Evolutionary conservation across 1,140 invertebrate genomes (phyloP).

Genomic region (Pissodes strobi): DNA sequence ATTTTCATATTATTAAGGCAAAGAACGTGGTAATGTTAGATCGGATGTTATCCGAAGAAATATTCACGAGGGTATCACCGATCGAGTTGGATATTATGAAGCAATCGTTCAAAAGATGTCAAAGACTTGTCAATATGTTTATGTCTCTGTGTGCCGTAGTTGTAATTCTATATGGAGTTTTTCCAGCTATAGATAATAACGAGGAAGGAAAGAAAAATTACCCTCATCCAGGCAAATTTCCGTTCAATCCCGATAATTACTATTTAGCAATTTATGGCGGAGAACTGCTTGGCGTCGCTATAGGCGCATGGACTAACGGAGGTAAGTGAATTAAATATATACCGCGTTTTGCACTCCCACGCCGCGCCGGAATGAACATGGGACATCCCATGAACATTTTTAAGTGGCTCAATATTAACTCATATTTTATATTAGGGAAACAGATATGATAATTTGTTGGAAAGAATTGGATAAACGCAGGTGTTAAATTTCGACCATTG

Average conservation of each 20-base stretch:
- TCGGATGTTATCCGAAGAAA: background rate
- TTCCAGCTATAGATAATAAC: background rate
- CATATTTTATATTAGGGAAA: too few relatives aligned
- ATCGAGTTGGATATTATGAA: constrained; percentile 1
- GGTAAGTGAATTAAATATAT: constrained; percentile 18
- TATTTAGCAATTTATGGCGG: background rate
- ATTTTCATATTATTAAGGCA: background rate
- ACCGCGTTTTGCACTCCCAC: too few relatives aligned
- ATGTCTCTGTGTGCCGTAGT: background rate
- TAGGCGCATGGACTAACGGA: constrained; percentile 26
- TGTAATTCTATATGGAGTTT: constrained; percentile 9
- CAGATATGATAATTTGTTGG: too few relatives aligned
- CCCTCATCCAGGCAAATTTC: constrained; percentile 22
- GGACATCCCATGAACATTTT: too few relatives aligned
- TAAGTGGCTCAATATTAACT: too few relatives aligned
- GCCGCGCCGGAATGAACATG: too few relatives aligned
- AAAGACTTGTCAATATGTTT: constrained; percentile 7
- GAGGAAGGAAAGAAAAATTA: constrained; percentile 19
- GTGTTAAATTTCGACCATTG: too few relatives aligned
- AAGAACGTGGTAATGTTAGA: constrained; percentile 4
- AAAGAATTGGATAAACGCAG: too few relatives aligned
- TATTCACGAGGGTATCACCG: background rate
- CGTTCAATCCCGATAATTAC: constrained; percentile 33
- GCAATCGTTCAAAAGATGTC: background rate
- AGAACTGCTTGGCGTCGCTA: constrained; percentile 19